Evolutionary conservation across 2,113 vertebrate genomes (phyloP).

Genomic region (Nansenia antarctica): DNA sequence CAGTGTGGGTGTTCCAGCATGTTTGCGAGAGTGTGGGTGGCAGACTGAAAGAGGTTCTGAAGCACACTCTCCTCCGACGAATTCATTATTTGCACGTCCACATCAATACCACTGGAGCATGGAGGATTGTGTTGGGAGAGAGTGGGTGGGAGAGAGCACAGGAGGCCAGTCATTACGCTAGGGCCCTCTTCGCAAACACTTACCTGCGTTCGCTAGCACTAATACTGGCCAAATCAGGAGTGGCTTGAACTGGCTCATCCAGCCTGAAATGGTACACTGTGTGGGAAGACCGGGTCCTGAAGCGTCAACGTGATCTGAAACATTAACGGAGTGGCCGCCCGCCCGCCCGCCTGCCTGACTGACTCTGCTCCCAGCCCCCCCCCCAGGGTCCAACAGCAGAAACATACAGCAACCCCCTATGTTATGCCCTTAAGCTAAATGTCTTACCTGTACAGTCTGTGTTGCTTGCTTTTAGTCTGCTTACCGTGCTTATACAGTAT

Average conservation of each 20-base stretch:
- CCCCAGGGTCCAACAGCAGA: background rate
- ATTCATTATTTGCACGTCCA: conserved; percentile 1
- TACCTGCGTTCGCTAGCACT: background rate
- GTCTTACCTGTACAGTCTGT: too few species aligned
- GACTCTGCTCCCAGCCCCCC: background rate
- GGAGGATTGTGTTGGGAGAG: background rate
- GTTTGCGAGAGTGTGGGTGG: background rate
- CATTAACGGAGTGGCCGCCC: background rate
- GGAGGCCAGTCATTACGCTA: background rate
- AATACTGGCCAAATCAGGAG: background rate
- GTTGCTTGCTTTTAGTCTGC: too few species aligned
- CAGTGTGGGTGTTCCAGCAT: background rate
- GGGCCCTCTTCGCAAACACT: background rate
- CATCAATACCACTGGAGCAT: background rate
- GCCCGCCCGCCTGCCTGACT: too few species aligned
- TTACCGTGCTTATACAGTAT: too few species aligned
- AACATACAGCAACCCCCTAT: too few species aligned
- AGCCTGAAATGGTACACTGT: background rate
- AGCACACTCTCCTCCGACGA: background rate
- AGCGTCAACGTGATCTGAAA: background rate
- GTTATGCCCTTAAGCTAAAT: too few species aligned
- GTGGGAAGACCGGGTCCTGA: background rate
- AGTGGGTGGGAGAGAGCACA: background rate
- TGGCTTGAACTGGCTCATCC: conserved; percentile 1
- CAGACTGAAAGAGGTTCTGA: background rate